Conservation (phyloP, 1,140 invertebrate species). For the silkworm (Bombyx mori) region DNA sequence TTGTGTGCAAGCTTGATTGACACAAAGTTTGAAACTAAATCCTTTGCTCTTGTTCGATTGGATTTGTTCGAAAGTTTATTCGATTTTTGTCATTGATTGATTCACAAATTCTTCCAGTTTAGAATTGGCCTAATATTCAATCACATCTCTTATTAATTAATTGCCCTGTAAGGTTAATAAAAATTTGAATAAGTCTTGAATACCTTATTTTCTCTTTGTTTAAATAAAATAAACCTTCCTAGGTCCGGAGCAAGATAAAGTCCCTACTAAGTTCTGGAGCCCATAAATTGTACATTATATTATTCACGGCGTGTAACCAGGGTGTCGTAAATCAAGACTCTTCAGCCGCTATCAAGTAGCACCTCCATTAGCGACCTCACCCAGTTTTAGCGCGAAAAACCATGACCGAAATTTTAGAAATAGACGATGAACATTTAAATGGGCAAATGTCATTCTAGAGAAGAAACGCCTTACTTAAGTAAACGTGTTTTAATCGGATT, state of each 20-base stretch:
- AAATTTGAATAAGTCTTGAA: no score
- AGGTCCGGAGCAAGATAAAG: no score
- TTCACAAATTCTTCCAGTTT: no score
- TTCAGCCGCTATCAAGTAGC: constrained; percentile 38
- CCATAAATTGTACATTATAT: constrained; percentile 47
- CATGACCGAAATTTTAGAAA: no score
- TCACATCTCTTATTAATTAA: neutral
- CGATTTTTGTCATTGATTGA: no score
- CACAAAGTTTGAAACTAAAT: neutral
- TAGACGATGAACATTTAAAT: no score
- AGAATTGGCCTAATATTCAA: neutral
- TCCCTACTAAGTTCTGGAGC: constrained; percentile 8
- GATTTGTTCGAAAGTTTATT: constrained; percentile 1
- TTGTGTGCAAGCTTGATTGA: constrained; percentile 10
- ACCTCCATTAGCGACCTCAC: constrained; percentile 39
- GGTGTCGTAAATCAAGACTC: constrained; percentile 46
- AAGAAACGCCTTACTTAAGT: no score
- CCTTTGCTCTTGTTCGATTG: constrained; percentile 5
- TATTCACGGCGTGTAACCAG: constrained; percentile 52
- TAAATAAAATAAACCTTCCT: no score
- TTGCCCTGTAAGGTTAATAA: neutral
- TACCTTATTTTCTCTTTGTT: no score
- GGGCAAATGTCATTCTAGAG: no score
- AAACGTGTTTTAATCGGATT: no score
- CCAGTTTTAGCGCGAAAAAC: constrained; percentile 1